Base-by-base conservation (phyloP, 2,888 invertebrate genomes). In the Agonopterix alstromeriana region DNA sequence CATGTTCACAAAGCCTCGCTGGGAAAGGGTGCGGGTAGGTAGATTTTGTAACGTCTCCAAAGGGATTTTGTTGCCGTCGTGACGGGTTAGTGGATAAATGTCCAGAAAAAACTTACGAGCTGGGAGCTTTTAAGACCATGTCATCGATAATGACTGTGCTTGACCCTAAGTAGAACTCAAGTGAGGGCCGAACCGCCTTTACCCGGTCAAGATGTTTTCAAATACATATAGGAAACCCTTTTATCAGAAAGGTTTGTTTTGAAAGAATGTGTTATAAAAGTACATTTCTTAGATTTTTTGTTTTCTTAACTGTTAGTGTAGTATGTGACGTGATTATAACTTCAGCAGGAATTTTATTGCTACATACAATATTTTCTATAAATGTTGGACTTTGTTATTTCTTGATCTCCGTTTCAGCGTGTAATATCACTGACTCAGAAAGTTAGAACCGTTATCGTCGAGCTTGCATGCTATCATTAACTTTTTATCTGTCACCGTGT, bases 81-180 rank as follows among this genome's bases (percentile, higher is more conserved):
- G 53, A 57, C 51, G 53, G 60, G 57, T 53, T 62, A 55, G 60
- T 60, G 61, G 67, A 68, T 70, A 69, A 71, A 68, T 69, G 70
- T 67, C 61, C 5, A 27, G 27, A 56, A 67, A 67, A 73, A 72
- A 69, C 65, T 53, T 63, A 60, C 55, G 58, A 55, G 60, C 54
- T 53, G 50, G 61, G 61, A 65, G 63, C 63, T 69, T 75, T 70
- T 74, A 66, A 61, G 58, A 52, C 48, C 63, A 59, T 65, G 68
- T 66, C 67, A 67, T 67, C 65, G 66, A 68, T 77, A 77, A 77
- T 73, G 73, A 73, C 70, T 66, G 60, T 66, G 58, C 73, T 74
- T 63, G 68, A 76, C 64, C 62, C 67, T 27, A 27, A 27, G 27
- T 27, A 27, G 27, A 58, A 54, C 61, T 70, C 61, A 54, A 74